Percentiles rank a stretch among this genome's conserved stretches.
phyloP scores from a whole-genome alignment of 1,140 invertebrate genomes.

The Drosophila sp. region DNA sequence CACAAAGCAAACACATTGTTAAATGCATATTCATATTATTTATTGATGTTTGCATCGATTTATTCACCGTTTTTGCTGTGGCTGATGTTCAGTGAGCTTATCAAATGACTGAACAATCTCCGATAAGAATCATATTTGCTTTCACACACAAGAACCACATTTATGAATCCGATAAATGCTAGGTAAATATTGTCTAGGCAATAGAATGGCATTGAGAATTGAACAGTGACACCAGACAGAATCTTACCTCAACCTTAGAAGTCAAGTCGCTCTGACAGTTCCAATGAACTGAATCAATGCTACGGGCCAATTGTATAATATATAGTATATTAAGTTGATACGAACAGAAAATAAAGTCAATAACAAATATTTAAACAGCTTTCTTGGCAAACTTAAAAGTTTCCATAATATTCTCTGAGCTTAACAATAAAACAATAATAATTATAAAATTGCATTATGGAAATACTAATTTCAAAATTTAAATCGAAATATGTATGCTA shows the following conservation, averaged over 20 bases:
- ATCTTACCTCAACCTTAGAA: background rate
- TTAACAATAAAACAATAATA: background rate
- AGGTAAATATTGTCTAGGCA: slow-evolving; percentile 35
- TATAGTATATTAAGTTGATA: slow-evolving; percentile 24
- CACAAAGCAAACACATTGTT: slow-evolving; percentile 17
- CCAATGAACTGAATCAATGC: slow-evolving; percentile 37
- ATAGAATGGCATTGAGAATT: slow-evolving; percentile 36
- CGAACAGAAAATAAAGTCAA: slow-evolving; percentile 9
- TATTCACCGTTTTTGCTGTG: slow-evolving; percentile 4
- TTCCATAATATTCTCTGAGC: slow-evolving; percentile 5
- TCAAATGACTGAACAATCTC: slow-evolving; percentile 10
- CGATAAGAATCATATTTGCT: slow-evolving; percentile 40
- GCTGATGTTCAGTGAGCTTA: slow-evolving; percentile 11
- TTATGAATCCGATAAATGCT: slow-evolving; percentile 7
- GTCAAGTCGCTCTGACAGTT: background rate
- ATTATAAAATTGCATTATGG: background rate
- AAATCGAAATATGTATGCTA: too few species aligned
- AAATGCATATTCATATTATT: slow-evolving; percentile 26
- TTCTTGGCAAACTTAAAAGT: background rate
- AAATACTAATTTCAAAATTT: background rate
- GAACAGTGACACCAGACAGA: slow-evolving; percentile 23
- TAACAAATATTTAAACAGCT: slow-evolving; percentile 44
- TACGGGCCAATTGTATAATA: slow-evolving; percentile 22
- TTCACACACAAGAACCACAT: background rate
- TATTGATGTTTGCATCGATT: slow-evolving; percentile 31